phyloP scores from a whole-genome alignment of 2,113 vertebrate species.

The Indri indri region DNA sequence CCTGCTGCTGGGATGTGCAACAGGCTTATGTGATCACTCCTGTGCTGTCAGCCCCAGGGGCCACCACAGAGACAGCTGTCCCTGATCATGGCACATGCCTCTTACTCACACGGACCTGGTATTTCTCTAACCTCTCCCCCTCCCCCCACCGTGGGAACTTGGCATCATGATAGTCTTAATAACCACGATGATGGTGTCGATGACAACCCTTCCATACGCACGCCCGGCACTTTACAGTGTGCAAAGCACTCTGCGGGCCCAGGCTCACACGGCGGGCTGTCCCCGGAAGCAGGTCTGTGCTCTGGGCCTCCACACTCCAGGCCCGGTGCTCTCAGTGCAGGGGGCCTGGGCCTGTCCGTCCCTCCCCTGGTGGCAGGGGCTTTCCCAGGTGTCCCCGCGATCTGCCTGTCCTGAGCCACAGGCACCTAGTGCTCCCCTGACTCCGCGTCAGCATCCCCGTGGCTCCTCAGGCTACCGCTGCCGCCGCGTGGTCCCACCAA shows the following conservation, averaged over 20 bases:
- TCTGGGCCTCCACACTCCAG: background rate
- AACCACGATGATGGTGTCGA: background rate
- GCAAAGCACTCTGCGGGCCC: background rate
- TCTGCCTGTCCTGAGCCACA: background rate
- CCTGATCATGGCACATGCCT: background rate
- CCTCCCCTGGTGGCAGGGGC: background rate
- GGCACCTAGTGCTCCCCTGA: background rate
- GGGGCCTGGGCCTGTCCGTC: background rate
- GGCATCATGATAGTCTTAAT: background rate
- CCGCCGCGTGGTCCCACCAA: rapidly evolving
- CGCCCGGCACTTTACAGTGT: background rate
- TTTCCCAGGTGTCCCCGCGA: background rate
- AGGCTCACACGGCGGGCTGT: background rate
- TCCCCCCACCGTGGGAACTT: rapidly evolving
- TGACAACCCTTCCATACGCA: background rate
- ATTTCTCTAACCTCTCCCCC: background rate
- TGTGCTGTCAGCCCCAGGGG: background rate
- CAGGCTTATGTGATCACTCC: no score
- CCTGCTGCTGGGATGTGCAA: background rate
- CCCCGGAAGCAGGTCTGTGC: background rate
- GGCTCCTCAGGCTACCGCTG: background rate
- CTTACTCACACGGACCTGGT: rapidly evolving
- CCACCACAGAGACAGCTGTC: background rate
- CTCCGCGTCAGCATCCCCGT: background rate
- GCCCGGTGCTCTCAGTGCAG: background rate